These are phyloP conservation scores for Sclerodermus sp. DNA, from an alignment of 2,888 invertebrate genomes.

Conservation along the genomic window DNA sequence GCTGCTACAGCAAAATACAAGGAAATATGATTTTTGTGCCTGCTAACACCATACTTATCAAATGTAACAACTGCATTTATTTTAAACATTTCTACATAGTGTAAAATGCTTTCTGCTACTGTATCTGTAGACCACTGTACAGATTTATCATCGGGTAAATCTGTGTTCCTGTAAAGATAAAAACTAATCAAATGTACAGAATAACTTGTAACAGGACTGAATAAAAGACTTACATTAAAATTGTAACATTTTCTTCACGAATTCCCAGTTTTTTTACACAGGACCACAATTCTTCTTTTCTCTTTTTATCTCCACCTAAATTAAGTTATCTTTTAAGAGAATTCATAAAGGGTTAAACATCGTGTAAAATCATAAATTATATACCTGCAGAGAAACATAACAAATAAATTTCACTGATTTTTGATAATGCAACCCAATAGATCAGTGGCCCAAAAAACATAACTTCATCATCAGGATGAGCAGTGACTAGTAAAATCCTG, in stretches of 20 bases:
- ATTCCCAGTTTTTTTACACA: constrained; percentile 83
- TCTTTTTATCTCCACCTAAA: constrained; percentile 51
- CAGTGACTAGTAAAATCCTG: constrained; percentile 79
- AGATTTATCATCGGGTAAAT: constrained; percentile 76
- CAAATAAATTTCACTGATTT: constrained; percentile 72
- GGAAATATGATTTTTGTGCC: constrained; percentile 89
- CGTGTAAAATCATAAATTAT: not conserved
- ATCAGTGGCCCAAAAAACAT: constrained; percentile 98
- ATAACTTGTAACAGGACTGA: not conserved
- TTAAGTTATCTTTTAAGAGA: constrained; percentile 20
- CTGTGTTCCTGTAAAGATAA: constrained; percentile 65
- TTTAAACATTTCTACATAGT: constrained; percentile 72
- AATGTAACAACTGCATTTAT: constrained; percentile 90
- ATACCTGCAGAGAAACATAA: constrained; percentile 85
- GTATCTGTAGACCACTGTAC: constrained; percentile 74
- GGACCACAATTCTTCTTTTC: constrained; percentile 80
- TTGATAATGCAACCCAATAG: constrained; percentile 66
- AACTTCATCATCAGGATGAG: constrained; percentile 98
- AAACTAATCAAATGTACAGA: too few relatives aligned
- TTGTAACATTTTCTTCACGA: constrained; percentile 72
- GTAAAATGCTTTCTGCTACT: constrained; percentile 66
- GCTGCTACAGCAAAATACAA: constrained; percentile 81
- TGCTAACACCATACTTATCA: constrained; percentile 90
- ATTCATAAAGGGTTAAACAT: not conserved
- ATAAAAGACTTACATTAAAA: constrained; percentile 56